These are phyloP conservation scores for Conistra vaccinii DNA, from an alignment of 2,888 invertebrate genomes.

Conservation along the genomic window DNA sequence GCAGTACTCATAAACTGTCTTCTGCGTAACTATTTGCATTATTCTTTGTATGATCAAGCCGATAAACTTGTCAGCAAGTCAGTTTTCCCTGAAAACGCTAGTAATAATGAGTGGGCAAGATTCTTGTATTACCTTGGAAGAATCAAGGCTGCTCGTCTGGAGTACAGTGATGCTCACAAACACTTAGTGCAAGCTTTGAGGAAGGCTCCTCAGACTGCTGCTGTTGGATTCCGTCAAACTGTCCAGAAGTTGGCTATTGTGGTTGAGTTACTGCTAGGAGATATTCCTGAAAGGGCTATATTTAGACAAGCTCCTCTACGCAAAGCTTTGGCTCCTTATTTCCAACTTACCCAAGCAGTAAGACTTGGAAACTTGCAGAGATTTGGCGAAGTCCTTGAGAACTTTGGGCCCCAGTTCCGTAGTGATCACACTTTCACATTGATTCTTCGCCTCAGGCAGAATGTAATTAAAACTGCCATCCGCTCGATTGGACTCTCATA, in stretches of 20 bases:
- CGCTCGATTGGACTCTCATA: constrained; percentile 99
- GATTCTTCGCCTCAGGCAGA: constrained; percentile 98
- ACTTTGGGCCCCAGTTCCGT: constrained; percentile 97
- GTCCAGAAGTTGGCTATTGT: constrained; percentile 98
- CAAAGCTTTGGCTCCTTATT: constrained; percentile 97
- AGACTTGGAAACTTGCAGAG: constrained; percentile 98
- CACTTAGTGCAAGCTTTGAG: constrained; percentile 98
- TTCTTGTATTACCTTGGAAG: constrained; percentile 99
- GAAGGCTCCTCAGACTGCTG: constrained; percentile 99
- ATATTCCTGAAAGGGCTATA: constrained; percentile 98
- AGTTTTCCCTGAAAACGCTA: constrained; percentile 98
- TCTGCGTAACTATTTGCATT: constrained; percentile 98
- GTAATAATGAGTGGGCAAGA: constrained; percentile 99
- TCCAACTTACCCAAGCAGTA: constrained; percentile 99
- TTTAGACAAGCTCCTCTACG: constrained; percentile 98
- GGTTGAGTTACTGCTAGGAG: constrained; percentile 98
- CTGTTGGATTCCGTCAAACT: constrained; percentile 99
- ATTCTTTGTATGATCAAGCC: constrained; percentile 98
- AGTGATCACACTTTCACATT: constrained; percentile 98
- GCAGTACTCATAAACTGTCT: constrained; percentile 99
- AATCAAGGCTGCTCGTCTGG: constrained; percentile 99
- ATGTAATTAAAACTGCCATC: constrained; percentile 99
- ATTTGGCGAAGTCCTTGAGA: constrained; percentile 98
- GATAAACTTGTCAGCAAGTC: constrained; percentile 99
- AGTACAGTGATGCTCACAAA: constrained; percentile 99